Evolutionary conservation across 2,797 vertebrate genomes (phyloP), one percentile per base, ranked within the genome.

Genomic region (Sternarchorhynchus goeldii): DNA sequence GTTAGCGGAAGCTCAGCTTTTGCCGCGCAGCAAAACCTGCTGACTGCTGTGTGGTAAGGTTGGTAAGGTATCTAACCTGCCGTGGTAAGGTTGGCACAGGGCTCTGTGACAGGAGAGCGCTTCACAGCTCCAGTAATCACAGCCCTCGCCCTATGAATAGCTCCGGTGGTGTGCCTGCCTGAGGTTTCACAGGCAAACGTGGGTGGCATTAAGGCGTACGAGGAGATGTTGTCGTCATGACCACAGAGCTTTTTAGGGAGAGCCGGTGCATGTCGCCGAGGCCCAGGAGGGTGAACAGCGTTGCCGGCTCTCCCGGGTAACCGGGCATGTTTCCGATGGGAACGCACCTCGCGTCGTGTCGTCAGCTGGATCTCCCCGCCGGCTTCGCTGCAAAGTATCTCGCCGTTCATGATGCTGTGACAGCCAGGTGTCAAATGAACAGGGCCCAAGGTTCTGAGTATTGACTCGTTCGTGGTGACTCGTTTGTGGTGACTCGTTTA

Each of bases 111-210:
- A 57, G 50, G 66, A 73, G 60, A 32, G 68, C 72, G 63, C 17
- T 72, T 39, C 45, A 41, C 29, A 68, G 41, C 71, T 70, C 85
- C 55, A 84, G 81, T 85, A 82, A 87, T 88, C 75, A 76, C 70
- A 71, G 63, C 83, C 10, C 69, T 36, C 45, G n/a, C 36, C 34
- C 76, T 85, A 79, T 79, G 70, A 78, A 85, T 83, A 83, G 76
- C 45, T 3, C 18, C 39, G 7, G 57, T 34, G 62, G 60, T 67
- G 45, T 50, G 72, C 76, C 18, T 71, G 73, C 68, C 76, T 62
- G 73, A 56, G 73, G 73, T 60, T 56, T 32, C 69, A 34, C 59
- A 50, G 59, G 34, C 18, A 32, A 21, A 18, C 17, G 78, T 77
- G 79, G 81, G 81, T 63, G 79, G 75, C 21, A 16, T 68, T 29